Evolutionary conservation across 2,888 invertebrate genomes (phyloP), one percentile per base, ranked within the genome.

Genomic region (Eucera pruinosa): DNA sequence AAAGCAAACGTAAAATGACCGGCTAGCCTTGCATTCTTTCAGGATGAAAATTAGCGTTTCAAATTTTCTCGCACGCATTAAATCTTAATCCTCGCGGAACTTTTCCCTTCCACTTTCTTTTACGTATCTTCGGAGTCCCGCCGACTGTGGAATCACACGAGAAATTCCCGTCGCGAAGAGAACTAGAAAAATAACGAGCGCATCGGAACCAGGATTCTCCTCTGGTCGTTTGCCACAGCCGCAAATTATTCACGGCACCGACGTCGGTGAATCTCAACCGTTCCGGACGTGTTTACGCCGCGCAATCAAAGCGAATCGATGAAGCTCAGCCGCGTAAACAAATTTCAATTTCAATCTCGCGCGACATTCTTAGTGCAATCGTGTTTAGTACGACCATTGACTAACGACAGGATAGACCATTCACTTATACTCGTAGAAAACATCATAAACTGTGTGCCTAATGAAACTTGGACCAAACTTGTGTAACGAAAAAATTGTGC

Each of bases 271-370:
- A 70, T 70, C 55, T 45, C 52, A n/a, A 33, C 47, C 47, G 41
- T 18, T 30, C n/a, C 20, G 61, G 57, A 36, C 43, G 69, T 81
- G 81, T 78, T 81, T 81, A 81, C 81, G 50, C 61, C 30, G 73
- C 7, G 66, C 47, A 52, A 61, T 73, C 73, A 57, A 58, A 65
- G 57, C 80, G 55, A 82, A 82, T 82, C 82, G 82, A 82, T 82
- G 54, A 3, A 62, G 47, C 55, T n/a, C 60, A 48, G 9, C 20
- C 54, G 43, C 11, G 80, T 62, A 76, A 82, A 82, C 76, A 80
- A 70, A 67, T 65, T 65, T 57, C 61, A 64, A 61, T 76, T 55
- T 30, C 75, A 11, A 41, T 60, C 27, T 36, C 39, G 25, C 18
- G 15, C 36, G 45, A 45, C 25, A 15, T 43, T 36, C 52, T 58